Base-by-base conservation (phyloP, 2,113 vertebrate genomes). In the Cyphomyrus discorhynchus region DNA sequence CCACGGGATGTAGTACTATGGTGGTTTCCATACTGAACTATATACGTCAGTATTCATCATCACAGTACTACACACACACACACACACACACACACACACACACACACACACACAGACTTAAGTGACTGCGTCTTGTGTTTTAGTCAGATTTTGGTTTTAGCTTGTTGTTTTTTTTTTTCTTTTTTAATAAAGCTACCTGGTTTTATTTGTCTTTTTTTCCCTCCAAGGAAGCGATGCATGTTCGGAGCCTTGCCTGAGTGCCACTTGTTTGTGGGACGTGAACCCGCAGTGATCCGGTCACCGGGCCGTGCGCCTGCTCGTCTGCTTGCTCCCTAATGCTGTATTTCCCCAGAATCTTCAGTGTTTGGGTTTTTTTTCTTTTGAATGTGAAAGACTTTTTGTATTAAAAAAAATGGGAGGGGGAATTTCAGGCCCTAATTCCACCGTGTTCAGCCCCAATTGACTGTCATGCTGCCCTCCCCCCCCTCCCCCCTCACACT, bases 401-500 rank as follows among this genome's bases (percentile, higher is more conserved):
- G 82, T 84, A 84, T 47, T 84, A 5, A n/a, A n/a, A n/a, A n/a
- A 70, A 27, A 27, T 3, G 10, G n/a, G 62, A 13, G n/a, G n/a
- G 10, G 10, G n/a, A 4, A 31, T 31, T 5, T 70, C n/a, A 70
- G 62, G 10, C 62, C n/a, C 62, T 66, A 66, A 27, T 66, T 70
- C 27, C 62, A 31, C 10, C 10, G 3, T 70, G 62, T 70, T 70
- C 9, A 11, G 62, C 62, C 24, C 62, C 2, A 27, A 66, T 3
- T 66, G 62, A 27, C 62, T 66, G 62, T 66, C 62, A 66, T 62
- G 58, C 94, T 94, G 92, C 95, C 94, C 39, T 2, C 93, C 62
- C 66, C 52, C 95, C 95, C 93, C 94, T 35, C 39, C 39, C 39
- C 94, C 94, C 94, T 95, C 52, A 21, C 19, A 56, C 52, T 56